Evolutionary conservation across 2,113 vertebrate species (phyloP), one percentile per base, ranked within the genome.

Genomic region (Halichoeres trimaculatus): DNA sequence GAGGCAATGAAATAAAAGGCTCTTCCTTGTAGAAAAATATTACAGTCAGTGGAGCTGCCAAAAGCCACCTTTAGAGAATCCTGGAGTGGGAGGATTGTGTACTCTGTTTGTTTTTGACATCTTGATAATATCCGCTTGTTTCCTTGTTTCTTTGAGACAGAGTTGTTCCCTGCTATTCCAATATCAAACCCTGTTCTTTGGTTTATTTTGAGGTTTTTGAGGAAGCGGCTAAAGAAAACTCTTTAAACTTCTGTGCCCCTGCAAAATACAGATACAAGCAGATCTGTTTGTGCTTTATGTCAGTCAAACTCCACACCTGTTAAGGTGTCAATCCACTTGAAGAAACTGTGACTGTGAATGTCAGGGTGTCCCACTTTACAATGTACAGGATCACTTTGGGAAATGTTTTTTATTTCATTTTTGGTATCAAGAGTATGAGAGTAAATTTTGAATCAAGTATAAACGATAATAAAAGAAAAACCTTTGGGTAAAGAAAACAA

Each of bases 81-180:
- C 26, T 20, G 62, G 16, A 38, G 68, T 38, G 14, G 61, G 55
- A 17, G 60, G 59, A 30, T 26, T 26, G 17, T 63, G 34, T 20
- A 22, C 26, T 54, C 30, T 55, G 22, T 43, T 20, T 52, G 19
- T 66, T 22, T 26, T 76, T 78, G 62, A 69, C 60, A 67, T 70
- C 60, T 70, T 72, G 45, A 72, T 58, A 51, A 34, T 19, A 35
- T 69, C 19, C 20, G 43, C 47, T 57, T 71, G 35, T 70, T 59
- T 64, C 24, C 69, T 47, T 56, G 22, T 76, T 81, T 77, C 38
- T 52, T 69, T 53, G 51, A 62, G 48, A 19, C 10, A 19, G 20
- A 62, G 19, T 50, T 59, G 40, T 55, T 74, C 38, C 58, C 20
- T 65, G 20, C 36, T 23, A 57, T 60, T 60, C 34, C 24, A 22